Evolutionary conservation across 1,140 invertebrate genomes (phyloP).

Genomic region (Trichogramma pretiosum): DNA sequence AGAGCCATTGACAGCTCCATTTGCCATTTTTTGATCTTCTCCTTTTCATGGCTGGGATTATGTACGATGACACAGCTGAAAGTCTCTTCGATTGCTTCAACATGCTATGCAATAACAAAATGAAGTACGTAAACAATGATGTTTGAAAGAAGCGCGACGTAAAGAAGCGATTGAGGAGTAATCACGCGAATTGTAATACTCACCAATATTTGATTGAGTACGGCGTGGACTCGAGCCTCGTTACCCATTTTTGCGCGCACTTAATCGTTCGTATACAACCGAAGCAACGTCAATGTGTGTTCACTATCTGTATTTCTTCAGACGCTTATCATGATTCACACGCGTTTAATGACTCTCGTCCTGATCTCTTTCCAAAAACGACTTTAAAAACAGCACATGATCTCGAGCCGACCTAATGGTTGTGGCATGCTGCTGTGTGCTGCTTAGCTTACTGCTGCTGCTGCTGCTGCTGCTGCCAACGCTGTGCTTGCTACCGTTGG

Average conservation of each 20-base stretch:
- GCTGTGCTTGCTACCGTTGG: no score
- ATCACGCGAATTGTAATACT: slow-evolving; percentile 26
- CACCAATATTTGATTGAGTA: slow-evolving; percentile 60
- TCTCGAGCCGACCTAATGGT: background rate
- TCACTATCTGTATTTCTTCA: background rate
- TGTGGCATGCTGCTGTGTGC: background rate
- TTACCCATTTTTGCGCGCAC: slow-evolving; percentile 39
- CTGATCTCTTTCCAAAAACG: background rate
- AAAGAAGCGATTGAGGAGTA: background rate
- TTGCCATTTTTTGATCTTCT: slow-evolving; percentile 56
- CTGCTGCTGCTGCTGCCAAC: no score
- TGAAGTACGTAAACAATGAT: background rate
- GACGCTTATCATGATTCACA: background rate
- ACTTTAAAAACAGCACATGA: background rate
- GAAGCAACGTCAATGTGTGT: no score
- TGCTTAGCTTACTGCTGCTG: no score
- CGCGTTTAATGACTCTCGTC: background rate
- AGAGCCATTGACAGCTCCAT: slow-evolving; percentile 52
- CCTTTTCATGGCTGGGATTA: slow-evolving; percentile 56
- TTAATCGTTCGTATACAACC: no score
- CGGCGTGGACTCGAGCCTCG: slow-evolving; percentile 51
- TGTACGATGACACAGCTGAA: slow-evolving; percentile 78
- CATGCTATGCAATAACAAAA: slow-evolving; percentile 41
- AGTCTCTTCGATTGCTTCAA: slow-evolving; percentile 76
- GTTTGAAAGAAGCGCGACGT: background rate